phyloP scores from a whole-genome alignment of 2,797 vertebrate genomes.

The Hozukius guyotensis region DNA sequence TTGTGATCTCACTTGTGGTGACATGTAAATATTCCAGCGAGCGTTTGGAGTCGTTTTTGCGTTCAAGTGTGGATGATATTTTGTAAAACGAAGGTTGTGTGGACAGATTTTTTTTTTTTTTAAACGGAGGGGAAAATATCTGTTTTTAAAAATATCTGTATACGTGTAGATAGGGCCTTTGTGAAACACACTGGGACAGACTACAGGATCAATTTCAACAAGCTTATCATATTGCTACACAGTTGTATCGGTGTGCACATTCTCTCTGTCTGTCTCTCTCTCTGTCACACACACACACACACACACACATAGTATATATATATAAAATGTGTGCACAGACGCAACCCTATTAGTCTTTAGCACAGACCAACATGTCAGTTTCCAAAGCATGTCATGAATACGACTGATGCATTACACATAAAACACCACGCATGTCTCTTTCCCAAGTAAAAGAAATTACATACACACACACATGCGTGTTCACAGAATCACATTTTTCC shows the following conservation, averaged over 20 bases:
- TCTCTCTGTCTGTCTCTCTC: neutral
- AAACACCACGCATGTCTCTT: neutral
- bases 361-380: neutral
- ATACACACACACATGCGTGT: neutral
- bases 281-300: neutral
- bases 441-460: neutral
- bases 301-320: neutral
- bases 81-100: too few relatives aligned
- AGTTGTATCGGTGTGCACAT: neutral
- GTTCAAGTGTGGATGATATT: too few relatives aligned
- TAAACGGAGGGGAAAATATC: too few relatives aligned
- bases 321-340: accelerated
- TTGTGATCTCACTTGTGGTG: too few relatives aligned
- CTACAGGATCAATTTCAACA: slow-evolving; percentile 14
- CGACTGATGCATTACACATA: neutral
- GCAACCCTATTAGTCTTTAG: neutral
- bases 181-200: neutral
- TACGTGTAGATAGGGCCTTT: neutral
- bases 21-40: too few relatives aligned
- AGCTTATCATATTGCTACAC: slow-evolving; percentile 9
- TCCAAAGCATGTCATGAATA: neutral
- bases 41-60: too few relatives aligned
- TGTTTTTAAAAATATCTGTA: too few relatives aligned
- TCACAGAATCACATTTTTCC: slow-evolving; percentile 13
- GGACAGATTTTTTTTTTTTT: too few relatives aligned